Conservation (phyloP, 2,113 vertebrate species). For the Scomber scombrus region DNA sequence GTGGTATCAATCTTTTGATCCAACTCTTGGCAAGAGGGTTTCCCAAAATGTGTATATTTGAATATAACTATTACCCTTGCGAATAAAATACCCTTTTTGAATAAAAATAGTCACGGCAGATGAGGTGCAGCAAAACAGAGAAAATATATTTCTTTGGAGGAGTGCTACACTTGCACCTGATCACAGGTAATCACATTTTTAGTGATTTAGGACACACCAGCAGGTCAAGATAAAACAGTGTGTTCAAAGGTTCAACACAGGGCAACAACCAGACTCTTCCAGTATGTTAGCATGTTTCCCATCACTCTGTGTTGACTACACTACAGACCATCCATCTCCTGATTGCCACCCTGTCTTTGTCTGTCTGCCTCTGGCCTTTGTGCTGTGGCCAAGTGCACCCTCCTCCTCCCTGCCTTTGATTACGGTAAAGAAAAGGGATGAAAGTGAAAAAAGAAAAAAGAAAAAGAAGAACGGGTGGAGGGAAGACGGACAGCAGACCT, state of each 20-base stretch:
- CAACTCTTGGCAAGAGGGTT: background rate
- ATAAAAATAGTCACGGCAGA: background rate
- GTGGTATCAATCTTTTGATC: background rate
- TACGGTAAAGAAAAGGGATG: conserved; percentile 42
- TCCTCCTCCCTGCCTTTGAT: conserved; percentile 63
- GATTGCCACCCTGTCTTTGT: conserved; percentile 46
- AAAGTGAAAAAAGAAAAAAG: conserved; percentile 40
- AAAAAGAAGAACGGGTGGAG: background rate
- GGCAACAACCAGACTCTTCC: conserved; percentile 32
- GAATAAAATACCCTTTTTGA: background rate
- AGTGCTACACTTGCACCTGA: conserved; percentile 6
- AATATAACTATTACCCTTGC: too few species aligned
- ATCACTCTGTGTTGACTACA: conserved; percentile 45
- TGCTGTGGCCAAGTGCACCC: conserved; percentile 36
- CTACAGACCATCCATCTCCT: conserved; percentile 57
- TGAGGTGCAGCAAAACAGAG: too few species aligned
- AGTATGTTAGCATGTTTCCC: conserved; percentile 51
- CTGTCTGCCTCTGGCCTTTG: conserved; percentile 56
- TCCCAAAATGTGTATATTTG: background rate
- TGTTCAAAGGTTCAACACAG: conserved; percentile 32
- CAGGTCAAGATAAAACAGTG: conserved; percentile 29
- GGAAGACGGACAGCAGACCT: conserved; percentile 84
- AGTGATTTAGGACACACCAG: background rate
- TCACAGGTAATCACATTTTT: conserved; percentile 38
- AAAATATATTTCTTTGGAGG: background rate